Evolutionary conservation across 2,113 vertebrate species (phyloP).

Genomic region (Erythrocebus patas): DNA sequence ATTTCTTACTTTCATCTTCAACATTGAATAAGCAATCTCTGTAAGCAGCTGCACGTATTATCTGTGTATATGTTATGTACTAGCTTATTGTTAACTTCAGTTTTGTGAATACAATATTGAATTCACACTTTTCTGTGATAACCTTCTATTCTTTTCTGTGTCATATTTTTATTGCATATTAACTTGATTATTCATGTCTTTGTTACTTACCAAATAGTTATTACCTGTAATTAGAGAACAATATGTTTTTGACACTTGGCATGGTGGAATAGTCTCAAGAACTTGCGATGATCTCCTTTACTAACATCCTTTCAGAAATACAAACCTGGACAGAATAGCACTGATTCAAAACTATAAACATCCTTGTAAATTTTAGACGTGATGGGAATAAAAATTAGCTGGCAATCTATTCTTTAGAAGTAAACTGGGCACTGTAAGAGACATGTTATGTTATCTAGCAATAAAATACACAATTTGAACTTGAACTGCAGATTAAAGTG

Average conservation of each 20-base stretch:
- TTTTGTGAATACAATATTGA: background rate
- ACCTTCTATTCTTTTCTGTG: background rate
- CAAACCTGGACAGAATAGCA: background rate
- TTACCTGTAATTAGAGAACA: background rate
- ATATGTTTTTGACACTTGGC: background rate
- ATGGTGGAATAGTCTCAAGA: background rate
- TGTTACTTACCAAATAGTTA: background rate
- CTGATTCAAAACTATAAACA: background rate
- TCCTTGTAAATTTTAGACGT: background rate
- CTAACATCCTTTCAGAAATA: background rate
- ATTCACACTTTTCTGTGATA: background rate
- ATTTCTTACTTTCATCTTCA: background rate
- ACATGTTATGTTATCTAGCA: background rate
- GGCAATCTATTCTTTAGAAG: background rate
- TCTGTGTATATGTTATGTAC: background rate
- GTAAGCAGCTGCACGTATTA: background rate
- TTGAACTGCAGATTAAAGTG: background rate
- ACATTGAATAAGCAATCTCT: background rate
- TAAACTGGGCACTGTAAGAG: background rate
- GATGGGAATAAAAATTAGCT: background rate
- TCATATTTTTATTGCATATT: background rate
- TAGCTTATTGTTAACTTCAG: background rate
- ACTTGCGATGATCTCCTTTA: background rate
- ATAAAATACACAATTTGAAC: conserved; percentile 2
- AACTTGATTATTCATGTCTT: background rate